Evolutionary conservation across 2,888 invertebrate genomes (phyloP).

Genomic region (Heliconius ethilla): DNA sequence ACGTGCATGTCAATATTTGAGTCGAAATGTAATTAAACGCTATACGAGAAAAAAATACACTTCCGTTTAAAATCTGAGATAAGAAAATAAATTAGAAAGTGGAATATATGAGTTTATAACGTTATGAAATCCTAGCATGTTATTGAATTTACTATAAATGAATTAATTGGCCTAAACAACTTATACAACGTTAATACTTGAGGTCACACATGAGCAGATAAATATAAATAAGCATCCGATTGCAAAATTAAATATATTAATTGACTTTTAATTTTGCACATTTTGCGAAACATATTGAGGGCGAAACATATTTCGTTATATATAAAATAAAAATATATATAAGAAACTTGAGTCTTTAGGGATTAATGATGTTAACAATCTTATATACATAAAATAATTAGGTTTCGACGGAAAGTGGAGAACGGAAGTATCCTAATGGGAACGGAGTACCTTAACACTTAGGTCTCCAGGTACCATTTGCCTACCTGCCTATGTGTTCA

Average conservation of each 20-base stretch:
- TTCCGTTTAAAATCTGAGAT: conserved; percentile 29
- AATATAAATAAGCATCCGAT: conserved; percentile 32
- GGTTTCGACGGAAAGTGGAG: too few relatives aligned
- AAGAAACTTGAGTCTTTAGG: not conserved
- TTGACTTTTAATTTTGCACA: conserved; percentile 20
- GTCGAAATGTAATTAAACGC: conserved; percentile 12
- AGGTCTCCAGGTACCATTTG: not conserved
- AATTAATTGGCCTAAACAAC: conserved; percentile 33
- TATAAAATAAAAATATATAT: not conserved
- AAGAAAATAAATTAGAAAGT: conserved; percentile 35
- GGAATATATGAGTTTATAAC: conserved; percentile 7
- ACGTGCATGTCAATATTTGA: not conserved
- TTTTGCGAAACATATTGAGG: conserved; percentile 10
- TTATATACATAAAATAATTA: not conserved
- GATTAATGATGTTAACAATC: not conserved
- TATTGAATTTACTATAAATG: conserved; percentile 30
- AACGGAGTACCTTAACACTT: too few relatives aligned
- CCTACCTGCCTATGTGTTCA: not conserved
- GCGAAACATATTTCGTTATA: conserved; percentile 1
- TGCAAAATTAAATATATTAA: conserved; percentile 31
- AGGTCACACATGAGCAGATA: conserved; percentile 27
- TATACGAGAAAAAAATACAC: conserved; percentile 17
- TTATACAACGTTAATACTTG: conserved; percentile 18
- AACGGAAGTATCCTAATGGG: too few relatives aligned
- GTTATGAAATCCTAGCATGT: conserved; percentile 30